Conservation (phyloP, 2,113 vertebrate genomes). For the Mobula hypostoma region DNA sequence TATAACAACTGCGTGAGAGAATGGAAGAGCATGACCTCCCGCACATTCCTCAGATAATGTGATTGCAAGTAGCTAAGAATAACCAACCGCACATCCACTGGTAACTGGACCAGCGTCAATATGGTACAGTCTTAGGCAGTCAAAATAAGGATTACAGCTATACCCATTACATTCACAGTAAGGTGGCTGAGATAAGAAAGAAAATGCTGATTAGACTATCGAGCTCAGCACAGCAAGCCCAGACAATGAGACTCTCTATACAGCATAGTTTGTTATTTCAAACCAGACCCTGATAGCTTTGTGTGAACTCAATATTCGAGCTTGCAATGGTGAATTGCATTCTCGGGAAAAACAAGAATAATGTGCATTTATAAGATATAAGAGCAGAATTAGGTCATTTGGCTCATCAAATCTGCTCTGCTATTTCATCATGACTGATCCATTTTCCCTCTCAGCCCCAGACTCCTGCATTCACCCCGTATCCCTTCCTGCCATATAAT, state of each 20-base stretch:
- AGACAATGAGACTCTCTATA: not conserved
- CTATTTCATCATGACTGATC: too few species aligned
- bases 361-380: not conserved
- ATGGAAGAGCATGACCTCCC: not conserved
- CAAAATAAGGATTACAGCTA: constrained; percentile 27
- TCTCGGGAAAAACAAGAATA: not conserved
- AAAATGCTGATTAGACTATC: not conserved
- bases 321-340: not conserved
- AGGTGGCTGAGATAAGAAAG: constrained; percentile 1
- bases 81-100: not conserved
- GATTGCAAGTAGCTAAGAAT: constrained; percentile 23
- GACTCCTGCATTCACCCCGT: too few species aligned
- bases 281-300: not conserved
- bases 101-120: not conserved
- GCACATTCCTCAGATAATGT: constrained; percentile 4
- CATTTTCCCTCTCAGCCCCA: too few species aligned
- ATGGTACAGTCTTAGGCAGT: not conserved
- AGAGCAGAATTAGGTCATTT: too few species aligned
- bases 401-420: too few species aligned
- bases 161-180: not conserved
- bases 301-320: too few species aligned
- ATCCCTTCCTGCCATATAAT: too few species aligned
- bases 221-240: not conserved
- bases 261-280: not conserved
- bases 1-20: not conserved